Base-by-base conservation (phyloP, 2,113 vertebrate species). In the Theristicus caerulescens region DNA sequence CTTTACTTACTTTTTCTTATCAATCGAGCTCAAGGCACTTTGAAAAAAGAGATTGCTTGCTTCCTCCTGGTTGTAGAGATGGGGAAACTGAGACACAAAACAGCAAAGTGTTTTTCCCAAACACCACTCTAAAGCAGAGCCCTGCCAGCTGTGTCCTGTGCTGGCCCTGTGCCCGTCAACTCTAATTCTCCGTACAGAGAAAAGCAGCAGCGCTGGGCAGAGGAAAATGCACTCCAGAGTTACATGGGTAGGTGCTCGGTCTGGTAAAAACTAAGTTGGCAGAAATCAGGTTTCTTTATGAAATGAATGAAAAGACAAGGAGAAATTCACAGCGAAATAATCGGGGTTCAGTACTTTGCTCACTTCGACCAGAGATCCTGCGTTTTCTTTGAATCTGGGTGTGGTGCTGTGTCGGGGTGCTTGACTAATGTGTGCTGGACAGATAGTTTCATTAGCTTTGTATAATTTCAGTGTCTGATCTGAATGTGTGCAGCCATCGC, bases 101-200 rank as follows among this genome's bases (percentile, higher is more conserved):
- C 22, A 26, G 36, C 55, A 29, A 24, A 42, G 32, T 22, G 38
- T 20, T 66, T 76, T 77, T 71, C 44, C 49, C 12, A 61, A 67
- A 29, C 38, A 6, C 10, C 2, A 2, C 32, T 24, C 17, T 67
- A 21, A 54, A 40, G n/a, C 46, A 34, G 44, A 86, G 34, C 34
- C 38, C 21, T 0, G 0, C 20, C 0, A 1, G 46, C 51, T 34
- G 44, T 6, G 0, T 72, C 59, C 49, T 15, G 40, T 18, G 52
- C 79, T 24, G 34, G 27, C 40, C 38, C 62, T 29, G 59, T 24
- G 70, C 54, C 34, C 6, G 0, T 64, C 2, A 3, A 2, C 52
- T 26, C 42, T 31, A 13, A 26, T 31, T 65, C 46, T 40, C 32
- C 3, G 0, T 24, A 8, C 25, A 29, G 42, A 55, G 40, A 20